Percentiles rank a stretch among this genome's conserved stretches.
Evolutionary conservation across 2,113 vertebrate species (phyloP).

Genomic region (Ctenodactylus gundi): DNA sequence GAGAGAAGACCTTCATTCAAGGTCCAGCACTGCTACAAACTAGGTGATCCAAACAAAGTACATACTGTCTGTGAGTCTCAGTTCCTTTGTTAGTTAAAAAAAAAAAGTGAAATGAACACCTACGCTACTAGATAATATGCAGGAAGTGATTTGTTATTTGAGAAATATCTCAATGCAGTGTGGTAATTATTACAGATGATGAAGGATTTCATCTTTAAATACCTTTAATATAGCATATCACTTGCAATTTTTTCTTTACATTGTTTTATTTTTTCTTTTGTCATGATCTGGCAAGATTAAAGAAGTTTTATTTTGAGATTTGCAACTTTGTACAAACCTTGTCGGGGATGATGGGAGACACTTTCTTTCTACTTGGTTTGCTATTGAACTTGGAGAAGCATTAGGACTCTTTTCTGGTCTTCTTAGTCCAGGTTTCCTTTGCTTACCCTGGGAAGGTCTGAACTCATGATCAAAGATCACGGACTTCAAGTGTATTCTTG

Average conservation of each 20-base stretch:
- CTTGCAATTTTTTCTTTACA: background rate
- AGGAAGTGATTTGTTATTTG: background rate
- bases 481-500: conserved; percentile 68
- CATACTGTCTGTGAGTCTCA: background rate
- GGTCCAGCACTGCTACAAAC: background rate
- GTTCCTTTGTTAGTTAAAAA: conserved; percentile 6
- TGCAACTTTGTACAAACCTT: background rate
- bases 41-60: background rate
- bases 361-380: background rate
- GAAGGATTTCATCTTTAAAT: background rate
- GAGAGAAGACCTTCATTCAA: background rate
- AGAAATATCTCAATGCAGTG: background rate
- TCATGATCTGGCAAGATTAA: background rate
- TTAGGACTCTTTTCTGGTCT: conserved; percentile 31
- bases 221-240: background rate
- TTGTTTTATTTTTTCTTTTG: background rate
- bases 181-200: background rate
- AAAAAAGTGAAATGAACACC: background rate
- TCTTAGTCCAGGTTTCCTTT: conserved; percentile 36
- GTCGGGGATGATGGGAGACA: background rate
- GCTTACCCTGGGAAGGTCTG: conserved; percentile 3
- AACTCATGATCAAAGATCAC: conserved; percentile 36
- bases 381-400: conserved; percentile 59
- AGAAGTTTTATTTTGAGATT: conserved; percentile 3
- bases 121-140: background rate